Conservation (phyloP, 2,888 invertebrate genomes). For the Macaria liturata region DNA sequence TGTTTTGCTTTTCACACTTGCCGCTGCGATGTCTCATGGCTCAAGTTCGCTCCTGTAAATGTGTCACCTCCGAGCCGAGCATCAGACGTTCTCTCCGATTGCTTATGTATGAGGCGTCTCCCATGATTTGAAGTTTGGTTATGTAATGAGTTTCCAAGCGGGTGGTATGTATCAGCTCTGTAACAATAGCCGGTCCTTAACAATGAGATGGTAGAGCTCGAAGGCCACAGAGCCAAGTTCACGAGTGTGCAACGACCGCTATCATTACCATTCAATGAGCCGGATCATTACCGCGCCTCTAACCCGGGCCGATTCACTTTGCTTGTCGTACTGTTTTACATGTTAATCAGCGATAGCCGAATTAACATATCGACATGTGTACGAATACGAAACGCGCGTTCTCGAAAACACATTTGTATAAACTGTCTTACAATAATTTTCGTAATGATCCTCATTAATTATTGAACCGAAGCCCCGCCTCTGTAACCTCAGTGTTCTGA, state of each 20-base stretch:
- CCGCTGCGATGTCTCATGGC: slow-evolving; percentile 9
- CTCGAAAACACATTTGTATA: slow-evolving; percentile 16
- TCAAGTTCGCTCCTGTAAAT: slow-evolving; percentile 14
- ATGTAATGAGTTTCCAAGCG: slow-evolving; percentile 33
- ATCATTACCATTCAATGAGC: slow-evolving; percentile 72
- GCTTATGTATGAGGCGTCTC: slow-evolving; percentile 26
- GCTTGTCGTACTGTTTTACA: slow-evolving; percentile 30
- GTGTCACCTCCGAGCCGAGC: slow-evolving; percentile 13
- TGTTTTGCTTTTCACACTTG: slow-evolving; percentile 23
- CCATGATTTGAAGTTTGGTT: slow-evolving; percentile 25
- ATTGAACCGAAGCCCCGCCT: slow-evolving; percentile 6
- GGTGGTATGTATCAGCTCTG: slow-evolving; percentile 34
- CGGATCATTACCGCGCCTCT: slow-evolving; percentile 49
- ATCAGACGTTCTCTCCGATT: slow-evolving; percentile 21
- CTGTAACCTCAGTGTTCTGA: slow-evolving; percentile 14
- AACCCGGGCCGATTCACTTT: slow-evolving; percentile 41
- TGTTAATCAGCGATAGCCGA: slow-evolving; percentile 29
- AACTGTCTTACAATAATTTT: slow-evolving; percentile 8
- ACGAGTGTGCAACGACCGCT: slow-evolving; percentile 73
- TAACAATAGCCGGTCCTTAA: slow-evolving; percentile 48
- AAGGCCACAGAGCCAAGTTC: slow-evolving; percentile 75
- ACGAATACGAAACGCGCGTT: slow-evolving; percentile 4
- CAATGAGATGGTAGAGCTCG: slow-evolving; percentile 61
- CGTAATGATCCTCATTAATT: slow-evolving; percentile 12
- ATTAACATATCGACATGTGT: slow-evolving; percentile 22